phyloP scores from a whole-genome alignment of 64 coral and sea anemone genomes.

The Anthopleura sola region DNA sequence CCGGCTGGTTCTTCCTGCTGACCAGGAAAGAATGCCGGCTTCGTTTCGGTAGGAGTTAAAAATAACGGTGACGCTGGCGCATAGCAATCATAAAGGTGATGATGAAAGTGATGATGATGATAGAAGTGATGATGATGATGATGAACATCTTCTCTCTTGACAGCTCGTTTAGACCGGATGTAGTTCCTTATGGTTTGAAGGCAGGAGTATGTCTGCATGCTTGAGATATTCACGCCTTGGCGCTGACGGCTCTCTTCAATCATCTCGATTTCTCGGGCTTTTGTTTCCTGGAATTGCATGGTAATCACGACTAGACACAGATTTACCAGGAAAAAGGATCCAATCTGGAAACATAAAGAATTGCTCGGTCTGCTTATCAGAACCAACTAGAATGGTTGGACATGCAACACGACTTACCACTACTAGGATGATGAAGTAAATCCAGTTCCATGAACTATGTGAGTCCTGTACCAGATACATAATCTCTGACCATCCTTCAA shows the following conservation, averaged over 20 bases:
- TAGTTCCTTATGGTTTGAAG: not conserved
- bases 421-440: constrained; percentile 91
- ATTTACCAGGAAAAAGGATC: constrained; percentile 95
- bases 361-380: not conserved
- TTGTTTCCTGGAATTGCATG: constrained; percentile 99
- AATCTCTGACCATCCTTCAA: constrained; percentile 98
- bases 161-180: not conserved
- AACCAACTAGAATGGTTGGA: not conserved
- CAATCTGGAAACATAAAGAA: constrained; percentile 47
- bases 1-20: not conserved
- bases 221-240: constrained; percentile 14
- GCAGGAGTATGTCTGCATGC: not conserved
- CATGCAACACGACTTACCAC: constrained; percentile 58
- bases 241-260: constrained; percentile 56
- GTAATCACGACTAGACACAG: constrained; percentile 94
- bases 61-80: constrained; percentile 49
- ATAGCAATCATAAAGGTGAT: constrained; percentile 83
- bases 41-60: not conserved
- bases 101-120: constrained; percentile 92
- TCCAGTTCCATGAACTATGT: constrained; percentile 90
- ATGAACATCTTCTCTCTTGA: constrained; percentile 50
- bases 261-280: constrained; percentile 84
- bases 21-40: not conserved
- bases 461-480: constrained; percentile 95
- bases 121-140: constrained; percentile 86